These are phyloP conservation scores for Andrena dorsata DNA, from an alignment of 2,888 invertebrate genomes.

Conservation along the genomic window DNA sequence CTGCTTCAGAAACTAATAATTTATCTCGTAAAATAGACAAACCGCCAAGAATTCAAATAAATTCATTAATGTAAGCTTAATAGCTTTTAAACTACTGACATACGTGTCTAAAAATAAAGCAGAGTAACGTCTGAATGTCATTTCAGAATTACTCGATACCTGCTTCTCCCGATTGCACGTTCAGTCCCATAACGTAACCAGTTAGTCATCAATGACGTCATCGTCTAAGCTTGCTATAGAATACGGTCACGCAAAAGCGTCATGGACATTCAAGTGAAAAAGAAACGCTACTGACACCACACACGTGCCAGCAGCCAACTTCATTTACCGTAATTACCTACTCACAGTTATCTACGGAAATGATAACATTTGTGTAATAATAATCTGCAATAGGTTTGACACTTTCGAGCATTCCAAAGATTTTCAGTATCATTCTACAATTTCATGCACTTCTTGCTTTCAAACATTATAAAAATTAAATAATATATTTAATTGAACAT, in stretches of 20 bases:
- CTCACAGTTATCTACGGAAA: too few species aligned
- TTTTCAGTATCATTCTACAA: neutral
- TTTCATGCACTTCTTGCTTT: neutral
- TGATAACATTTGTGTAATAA: too few species aligned
- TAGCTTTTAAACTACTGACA: neutral
- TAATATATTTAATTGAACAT: too few species aligned
- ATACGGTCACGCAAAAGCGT: slow-evolving; percentile 68
- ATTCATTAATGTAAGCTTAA: neutral
- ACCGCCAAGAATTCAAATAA: neutral
- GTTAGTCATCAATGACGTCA: slow-evolving; percentile 80
- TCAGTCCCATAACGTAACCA: slow-evolving; percentile 74
- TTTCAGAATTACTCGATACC: neutral
- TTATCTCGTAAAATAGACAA: neutral
- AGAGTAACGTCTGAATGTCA: neutral
- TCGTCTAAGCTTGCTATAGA: slow-evolving; percentile 76
- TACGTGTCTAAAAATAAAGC: neutral
- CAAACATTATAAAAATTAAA: too few species aligned
- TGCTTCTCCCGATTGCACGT: slow-evolving; percentile 13
- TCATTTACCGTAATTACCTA: neutral
- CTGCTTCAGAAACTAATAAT: neutral
- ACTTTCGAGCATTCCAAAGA: neutral
- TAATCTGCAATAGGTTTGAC: neutral
- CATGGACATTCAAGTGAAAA: slow-evolving; percentile 46
- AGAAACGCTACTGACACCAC: slow-evolving; percentile 17
- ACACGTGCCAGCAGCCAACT: slow-evolving; percentile 20